Conservation (phyloP, 2,888 invertebrate genomes). For the Galeopsomyia nigrocyanea region DNA sequence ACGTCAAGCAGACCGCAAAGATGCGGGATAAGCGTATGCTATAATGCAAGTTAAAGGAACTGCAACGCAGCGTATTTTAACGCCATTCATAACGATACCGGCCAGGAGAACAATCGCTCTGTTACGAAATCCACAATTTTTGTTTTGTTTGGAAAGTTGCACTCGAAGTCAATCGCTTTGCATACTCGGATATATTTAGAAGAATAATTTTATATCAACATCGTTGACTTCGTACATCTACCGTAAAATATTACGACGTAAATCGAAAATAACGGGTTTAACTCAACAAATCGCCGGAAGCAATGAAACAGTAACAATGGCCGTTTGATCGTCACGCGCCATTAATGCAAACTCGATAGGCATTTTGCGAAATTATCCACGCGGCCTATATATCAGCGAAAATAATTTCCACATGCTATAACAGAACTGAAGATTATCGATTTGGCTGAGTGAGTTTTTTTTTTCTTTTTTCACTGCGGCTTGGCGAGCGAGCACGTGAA, state of each 20-base stretch:
- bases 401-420: slow-evolving; percentile 1
- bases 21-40: slow-evolving; percentile 1
- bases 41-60: slow-evolving; percentile 14
- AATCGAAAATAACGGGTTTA: slow-evolving; percentile 17
- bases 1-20: slow-evolving; percentile 24
- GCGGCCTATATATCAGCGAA: not conserved
- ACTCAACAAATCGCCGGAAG: slow-evolving; percentile 14
- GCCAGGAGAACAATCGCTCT: slow-evolving; percentile 20
- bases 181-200: too few relatives aligned
- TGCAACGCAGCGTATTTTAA: slow-evolving; percentile 25
- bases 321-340: slow-evolving; percentile 11
- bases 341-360: slow-evolving; percentile 5
- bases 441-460: slow-evolving; percentile 11
- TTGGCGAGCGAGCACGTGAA: slow-evolving; percentile 24
- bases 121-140: slow-evolving; percentile 11
- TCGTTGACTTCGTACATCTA: too few relatives aligned
- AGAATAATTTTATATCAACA: too few relatives aligned
- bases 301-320: slow-evolving; percentile 4
- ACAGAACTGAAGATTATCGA: slow-evolving; percentile 28
- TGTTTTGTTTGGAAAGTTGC: too few relatives aligned
- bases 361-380: not conserved
- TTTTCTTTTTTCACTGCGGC: slow-evolving; percentile 1
- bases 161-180: too few relatives aligned
- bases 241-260: not conserved
- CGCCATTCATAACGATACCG: slow-evolving; percentile 29